Percentiles rank a stretch among this genome's conserved stretches.
These are phyloP conservation scores for Lepus oiostolus DNA, from an alignment of 2,797 vertebrate species.

Conservation along the genomic window DNA sequence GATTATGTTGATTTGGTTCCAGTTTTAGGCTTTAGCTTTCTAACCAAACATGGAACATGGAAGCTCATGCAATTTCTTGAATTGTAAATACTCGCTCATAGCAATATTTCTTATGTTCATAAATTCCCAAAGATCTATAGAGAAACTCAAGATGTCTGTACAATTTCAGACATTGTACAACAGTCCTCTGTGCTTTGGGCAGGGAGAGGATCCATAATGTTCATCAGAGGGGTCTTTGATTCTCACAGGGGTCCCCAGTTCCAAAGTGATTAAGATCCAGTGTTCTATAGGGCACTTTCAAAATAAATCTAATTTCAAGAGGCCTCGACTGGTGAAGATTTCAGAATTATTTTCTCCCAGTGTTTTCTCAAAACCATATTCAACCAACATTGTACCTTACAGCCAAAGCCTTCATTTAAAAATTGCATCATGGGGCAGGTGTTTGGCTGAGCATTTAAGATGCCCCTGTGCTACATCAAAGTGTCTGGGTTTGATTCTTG, in stretches of 20 bases:
- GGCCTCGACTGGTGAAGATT: background rate
- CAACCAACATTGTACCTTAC: background rate
- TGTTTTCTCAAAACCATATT: constrained; percentile 16
- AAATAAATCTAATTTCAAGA: background rate
- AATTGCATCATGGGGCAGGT: background rate
- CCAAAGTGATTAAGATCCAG: background rate
- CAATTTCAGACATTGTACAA: background rate
- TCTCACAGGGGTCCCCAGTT: background rate
- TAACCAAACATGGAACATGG: constrained; percentile 58
- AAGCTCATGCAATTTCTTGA: constrained; percentile 2
- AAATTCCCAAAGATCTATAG: background rate
- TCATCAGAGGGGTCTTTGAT: background rate
- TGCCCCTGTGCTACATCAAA: no score
- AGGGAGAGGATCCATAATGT: background rate
- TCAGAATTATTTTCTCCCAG: constrained; percentile 27
- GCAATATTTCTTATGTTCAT: background rate
- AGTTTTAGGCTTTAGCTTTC: constrained; percentile 56
- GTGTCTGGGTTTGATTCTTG: no score
- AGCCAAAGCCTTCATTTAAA: constrained; percentile 25
- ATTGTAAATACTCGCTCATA: background rate
- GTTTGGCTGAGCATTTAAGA: no score
- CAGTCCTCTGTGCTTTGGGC: background rate
- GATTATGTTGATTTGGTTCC: constrained; percentile 11
- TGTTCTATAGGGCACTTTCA: background rate
- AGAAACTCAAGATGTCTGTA: background rate